phyloP scores from a whole-genome alignment of 2,113 vertebrate species.

The Antechinus flavipes region DNA sequence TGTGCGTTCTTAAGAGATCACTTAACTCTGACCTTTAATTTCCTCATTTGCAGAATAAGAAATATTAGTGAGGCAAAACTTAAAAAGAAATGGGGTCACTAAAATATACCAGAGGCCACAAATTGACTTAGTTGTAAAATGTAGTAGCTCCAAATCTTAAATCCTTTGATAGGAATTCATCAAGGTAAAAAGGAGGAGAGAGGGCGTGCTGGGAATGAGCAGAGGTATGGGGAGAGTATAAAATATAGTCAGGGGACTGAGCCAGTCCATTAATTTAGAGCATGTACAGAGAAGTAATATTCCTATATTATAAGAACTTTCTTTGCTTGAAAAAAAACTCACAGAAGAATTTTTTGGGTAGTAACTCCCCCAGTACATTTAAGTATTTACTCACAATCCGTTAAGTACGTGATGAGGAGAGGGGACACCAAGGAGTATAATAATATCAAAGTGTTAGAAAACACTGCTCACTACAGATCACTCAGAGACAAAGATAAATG shows the following conservation, averaged over 20 bases:
- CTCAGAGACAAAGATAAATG: neutral
- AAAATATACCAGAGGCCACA: neutral
- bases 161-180: neutral
- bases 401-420: neutral
- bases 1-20: neutral
- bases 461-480: neutral
- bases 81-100: neutral
- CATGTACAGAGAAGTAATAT: neutral
- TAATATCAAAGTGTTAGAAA: neutral
- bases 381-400: conserved; percentile 6
- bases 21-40: neutral
- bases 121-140: neutral
- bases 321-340: conserved; percentile 43
- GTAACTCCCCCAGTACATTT: neutral
- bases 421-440: neutral
- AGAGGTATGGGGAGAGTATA: neutral
- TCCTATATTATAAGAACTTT: conserved; percentile 20
- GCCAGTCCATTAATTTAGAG: neutral
- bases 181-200: neutral
- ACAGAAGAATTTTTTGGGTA: neutral
- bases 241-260: neutral
- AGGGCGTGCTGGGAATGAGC: neutral
- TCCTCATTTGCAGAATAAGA: neutral
- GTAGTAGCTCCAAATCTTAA: neutral
- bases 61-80: neutral